Base-by-base conservation (phyloP, 2,113 vertebrate genomes). In the Corythoichthys intestinalis region DNA sequence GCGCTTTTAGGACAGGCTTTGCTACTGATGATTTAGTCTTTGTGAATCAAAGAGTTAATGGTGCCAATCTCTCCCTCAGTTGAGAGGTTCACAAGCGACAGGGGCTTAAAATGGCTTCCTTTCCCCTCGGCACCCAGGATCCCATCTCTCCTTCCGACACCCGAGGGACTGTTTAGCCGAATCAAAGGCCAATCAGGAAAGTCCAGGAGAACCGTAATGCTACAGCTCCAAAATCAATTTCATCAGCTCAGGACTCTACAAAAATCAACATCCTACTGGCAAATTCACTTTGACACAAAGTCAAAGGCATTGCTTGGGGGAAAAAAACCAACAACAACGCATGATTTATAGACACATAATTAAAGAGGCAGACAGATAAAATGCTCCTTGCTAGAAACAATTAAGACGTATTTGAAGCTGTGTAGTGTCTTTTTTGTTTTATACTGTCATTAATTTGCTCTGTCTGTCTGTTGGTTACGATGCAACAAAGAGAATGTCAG, bases 151-250 rank as follows among this genome's bases (percentile, higher is more conserved):
- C 52, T 14, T 10, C 10, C 53, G 12, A 9, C 20, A 56, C 77
- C 48, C 6, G 4, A 59, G 76, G 71, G 65, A 85, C 47, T 61
- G 4, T 81, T 86, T 76, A 77, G 66, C 60, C 39, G 59, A 54
- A 75, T 73, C 72, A 67, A 77, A 80, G 79, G 79, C 78, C 83
- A 81, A 88, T 82, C 81, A 77, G 70, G 13, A 70, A 65, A 75
- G 52, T 72, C 76, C 62, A 67, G 46, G 63, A 69, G 75, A 79
- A 68, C 80, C 70, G 77, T 62, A 67, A 77, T 66, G 62, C 67
- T 72, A 53, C 20, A 17, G 70, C 39, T 78, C 76, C 59, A 44
- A 62, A 85, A 82, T 86, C 84, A 86, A 78, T 79, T 66, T 37
- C 63, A 48, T 38, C 0, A 73, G 73, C 73, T 83, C 66, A 46